Evolutionary conservation across 2,888 invertebrate genomes (phyloP).

Genomic region (Limnephilus rhombicus): DNA sequence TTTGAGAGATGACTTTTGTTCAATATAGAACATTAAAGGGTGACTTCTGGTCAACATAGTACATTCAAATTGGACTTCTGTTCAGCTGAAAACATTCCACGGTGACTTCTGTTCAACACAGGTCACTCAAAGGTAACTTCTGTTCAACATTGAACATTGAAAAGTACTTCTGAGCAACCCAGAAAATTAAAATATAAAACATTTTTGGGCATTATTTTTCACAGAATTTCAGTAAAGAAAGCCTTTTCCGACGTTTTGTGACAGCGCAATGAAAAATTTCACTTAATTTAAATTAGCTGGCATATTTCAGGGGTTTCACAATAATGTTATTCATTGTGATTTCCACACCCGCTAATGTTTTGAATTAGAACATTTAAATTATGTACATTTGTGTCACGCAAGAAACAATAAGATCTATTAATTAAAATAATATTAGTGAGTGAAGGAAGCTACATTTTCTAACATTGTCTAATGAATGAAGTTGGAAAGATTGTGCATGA

Average conservation of each 20-base stretch:
- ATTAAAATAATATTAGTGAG: not conserved
- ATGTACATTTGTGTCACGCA: not conserved
- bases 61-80: not conserved
- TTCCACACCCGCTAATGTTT: not conserved
- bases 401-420: not conserved
- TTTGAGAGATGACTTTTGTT: not conserved
- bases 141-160: not conserved
- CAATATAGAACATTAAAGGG: not conserved
- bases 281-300: not conserved
- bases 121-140: not conserved
- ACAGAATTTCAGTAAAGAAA: not conserved
- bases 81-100: not conserved
- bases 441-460: constrained; percentile 9
- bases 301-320: not conserved
- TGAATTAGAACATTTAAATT: constrained; percentile 1
- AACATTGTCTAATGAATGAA: constrained; percentile 25
- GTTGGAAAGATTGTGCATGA: constrained; percentile 20
- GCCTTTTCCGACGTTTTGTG: not conserved
- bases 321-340: not conserved
- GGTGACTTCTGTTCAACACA: not conserved
- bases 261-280: not conserved
- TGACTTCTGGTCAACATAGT: not conserved
- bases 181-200: not conserved
- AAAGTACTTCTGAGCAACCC: not conserved
- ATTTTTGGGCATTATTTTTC: not conserved